phyloP scores from a whole-genome alignment of 1,140 invertebrate species.

The Bombyx mandarina region DNA sequence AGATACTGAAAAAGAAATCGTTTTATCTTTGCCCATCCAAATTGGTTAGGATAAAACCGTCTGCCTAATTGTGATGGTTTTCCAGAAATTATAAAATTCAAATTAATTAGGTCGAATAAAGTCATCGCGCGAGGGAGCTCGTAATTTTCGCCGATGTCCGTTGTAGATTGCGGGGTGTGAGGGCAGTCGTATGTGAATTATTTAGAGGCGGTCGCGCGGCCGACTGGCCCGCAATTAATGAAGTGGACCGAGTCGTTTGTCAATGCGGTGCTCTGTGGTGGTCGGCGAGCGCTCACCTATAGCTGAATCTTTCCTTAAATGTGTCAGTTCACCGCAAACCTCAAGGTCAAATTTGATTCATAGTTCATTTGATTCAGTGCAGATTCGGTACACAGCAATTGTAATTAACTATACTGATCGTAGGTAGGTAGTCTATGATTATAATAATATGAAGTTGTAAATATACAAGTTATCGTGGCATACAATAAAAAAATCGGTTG shows the following conservation, averaged over 20 bases:
- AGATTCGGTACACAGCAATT: too few relatives aligned
- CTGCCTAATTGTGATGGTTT: neutral
- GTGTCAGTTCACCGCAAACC: slow-evolving; percentile 8
- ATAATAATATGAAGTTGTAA: too few relatives aligned
- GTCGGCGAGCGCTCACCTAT: slow-evolving; percentile 10
- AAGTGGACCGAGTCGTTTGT: slow-evolving; percentile 57
- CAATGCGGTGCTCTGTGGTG: slow-evolving; percentile 34
- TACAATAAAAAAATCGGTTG: too few relatives aligned
- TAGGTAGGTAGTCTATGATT: too few relatives aligned
- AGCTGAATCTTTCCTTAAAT: too few relatives aligned
- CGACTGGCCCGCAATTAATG: slow-evolving; percentile 61
- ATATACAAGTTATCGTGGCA: too few relatives aligned
- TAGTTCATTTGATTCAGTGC: too few relatives aligned
- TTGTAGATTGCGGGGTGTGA: slow-evolving; percentile 28
- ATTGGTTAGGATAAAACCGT: too few relatives aligned
- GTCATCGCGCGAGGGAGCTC: slow-evolving; percentile 16
- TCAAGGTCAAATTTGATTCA: slow-evolving; percentile 3
- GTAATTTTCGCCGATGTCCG: slow-evolving; percentile 19
- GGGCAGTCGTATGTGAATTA: slow-evolving; percentile 53
- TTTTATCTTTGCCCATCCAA: too few relatives aligned
- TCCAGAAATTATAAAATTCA: slow-evolving; percentile 16
- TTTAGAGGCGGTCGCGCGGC: slow-evolving; percentile 49
- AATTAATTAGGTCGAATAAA: slow-evolving; percentile 24
- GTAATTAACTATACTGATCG: too few relatives aligned
- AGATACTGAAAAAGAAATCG: too few relatives aligned